phyloP scores from a whole-genome alignment of 2,888 invertebrate genomes.

The Noctua fimbriata region DNA sequence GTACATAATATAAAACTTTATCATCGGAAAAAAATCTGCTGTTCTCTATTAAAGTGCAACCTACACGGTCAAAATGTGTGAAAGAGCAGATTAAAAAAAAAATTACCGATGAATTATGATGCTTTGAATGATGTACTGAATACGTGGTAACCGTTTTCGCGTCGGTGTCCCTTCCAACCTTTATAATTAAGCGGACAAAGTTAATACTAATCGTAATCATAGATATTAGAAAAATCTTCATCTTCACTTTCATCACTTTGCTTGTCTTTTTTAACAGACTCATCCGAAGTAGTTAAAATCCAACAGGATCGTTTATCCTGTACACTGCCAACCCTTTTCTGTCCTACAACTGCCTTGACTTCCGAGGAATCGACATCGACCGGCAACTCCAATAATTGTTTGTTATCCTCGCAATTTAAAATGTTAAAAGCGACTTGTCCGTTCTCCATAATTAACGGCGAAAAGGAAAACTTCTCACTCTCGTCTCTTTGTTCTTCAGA shows the following conservation, averaged over 20 bases:
- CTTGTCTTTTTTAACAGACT: not conserved
- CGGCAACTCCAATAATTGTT: conserved; percentile 5
- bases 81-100: too few relatives aligned
- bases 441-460: conserved; percentile 23
- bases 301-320: not conserved
- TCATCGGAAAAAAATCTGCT: too few relatives aligned
- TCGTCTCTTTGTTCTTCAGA: too few relatives aligned
- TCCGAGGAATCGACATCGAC: not conserved
- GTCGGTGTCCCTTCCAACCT: too few relatives aligned
- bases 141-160: too few relatives aligned
- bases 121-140: too few relatives aligned
- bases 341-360: not conserved
- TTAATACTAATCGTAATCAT: conserved; percentile 23
- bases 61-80: too few relatives aligned
- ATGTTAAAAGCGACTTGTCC: conserved; percentile 32
- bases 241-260: not conserved
- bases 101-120: too few relatives aligned
- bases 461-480: conserved; percentile 22
- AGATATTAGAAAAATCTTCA: conserved; percentile 28
- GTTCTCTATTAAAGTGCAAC: too few relatives aligned
- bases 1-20: too few relatives aligned
- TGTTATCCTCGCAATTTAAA: conserved; percentile 1
- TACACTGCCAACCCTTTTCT: not conserved
- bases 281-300: conserved; percentile 17
- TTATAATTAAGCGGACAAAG: not conserved